Evolutionary conservation across 2,113 vertebrate genomes (phyloP).

Genomic region (Labrus mixtus): DNA sequence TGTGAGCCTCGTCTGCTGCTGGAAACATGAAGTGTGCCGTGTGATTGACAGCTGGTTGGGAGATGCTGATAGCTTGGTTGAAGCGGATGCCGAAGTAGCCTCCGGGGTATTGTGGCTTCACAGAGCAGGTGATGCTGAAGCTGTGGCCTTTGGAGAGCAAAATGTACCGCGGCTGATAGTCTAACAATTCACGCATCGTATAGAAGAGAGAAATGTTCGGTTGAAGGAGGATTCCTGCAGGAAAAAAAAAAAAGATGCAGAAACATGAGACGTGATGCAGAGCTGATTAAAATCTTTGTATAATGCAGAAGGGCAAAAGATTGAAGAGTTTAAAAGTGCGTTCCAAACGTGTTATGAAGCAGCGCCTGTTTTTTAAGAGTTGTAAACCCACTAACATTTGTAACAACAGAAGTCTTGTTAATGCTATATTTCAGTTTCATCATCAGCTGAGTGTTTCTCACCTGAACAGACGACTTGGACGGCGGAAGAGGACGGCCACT

Average conservation of each 20-base stretch:
- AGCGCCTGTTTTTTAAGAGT: no score
- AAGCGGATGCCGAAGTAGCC: conserved; percentile 28
- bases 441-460: neutral
- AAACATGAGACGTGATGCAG: neutral
- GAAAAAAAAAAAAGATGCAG: neutral
- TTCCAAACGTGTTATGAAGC: no score
- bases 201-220: neutral
- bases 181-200: neutral
- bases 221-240: conserved; percentile 16
- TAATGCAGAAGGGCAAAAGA: neutral
- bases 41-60: conserved; percentile 28
- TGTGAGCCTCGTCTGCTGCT: neutral
- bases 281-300: neutral
- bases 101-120: conserved; percentile 26
- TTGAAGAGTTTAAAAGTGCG: no score
- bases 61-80: neutral
- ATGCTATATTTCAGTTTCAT: no score
- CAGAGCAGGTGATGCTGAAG: conserved; percentile 27
- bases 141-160: neutral
- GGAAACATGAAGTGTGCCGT: conserved; percentile 3
- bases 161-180: neutral
- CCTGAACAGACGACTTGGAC: conserved; percentile 36
- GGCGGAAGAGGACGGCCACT: neutral
- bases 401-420: neutral
- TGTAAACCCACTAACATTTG: neutral